phyloP scores from a whole-genome alignment of 1,140 invertebrate genomes.

The Drosophila sturtevanti region DNA sequence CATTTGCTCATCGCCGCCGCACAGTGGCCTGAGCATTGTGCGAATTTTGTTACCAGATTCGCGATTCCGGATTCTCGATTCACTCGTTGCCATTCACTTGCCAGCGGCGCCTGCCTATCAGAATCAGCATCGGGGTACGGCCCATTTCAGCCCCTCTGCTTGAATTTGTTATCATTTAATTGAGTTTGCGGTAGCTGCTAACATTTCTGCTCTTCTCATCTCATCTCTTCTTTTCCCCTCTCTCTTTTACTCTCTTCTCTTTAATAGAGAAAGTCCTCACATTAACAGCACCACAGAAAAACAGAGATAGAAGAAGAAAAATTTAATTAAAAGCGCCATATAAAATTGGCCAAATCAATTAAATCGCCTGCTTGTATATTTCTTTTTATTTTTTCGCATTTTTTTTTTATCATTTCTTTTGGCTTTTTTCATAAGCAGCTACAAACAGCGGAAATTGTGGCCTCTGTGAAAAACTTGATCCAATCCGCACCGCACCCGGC shows the following conservation, averaged over 20 bases:
- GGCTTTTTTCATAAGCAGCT: constrained; percentile 16
- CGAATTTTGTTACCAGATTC: constrained; percentile 42
- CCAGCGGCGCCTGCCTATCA: constrained; percentile 72
- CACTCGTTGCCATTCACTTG: constrained; percentile 51
- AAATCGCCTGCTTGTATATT: constrained; percentile 12
- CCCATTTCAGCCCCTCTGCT: constrained; percentile 29
- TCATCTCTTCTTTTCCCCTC: not conserved
- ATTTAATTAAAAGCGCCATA: constrained; percentile 54
- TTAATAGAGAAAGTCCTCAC: constrained; percentile 55
- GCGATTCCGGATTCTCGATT: constrained; percentile 32
- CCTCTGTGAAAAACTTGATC: constrained; percentile 25
- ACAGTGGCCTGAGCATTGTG: constrained; percentile 57
- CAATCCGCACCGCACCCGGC: constrained; percentile 19
- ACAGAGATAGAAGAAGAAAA: constrained; percentile 30
- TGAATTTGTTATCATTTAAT: constrained; percentile 77
- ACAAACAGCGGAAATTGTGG: constrained; percentile 49
- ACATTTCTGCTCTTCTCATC: not conserved
- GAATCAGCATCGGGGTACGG: constrained; percentile 40
- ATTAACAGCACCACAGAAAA: constrained; percentile 10
- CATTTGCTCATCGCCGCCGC: constrained; percentile 1
- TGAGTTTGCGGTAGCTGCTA: constrained; percentile 66
- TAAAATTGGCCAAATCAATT: constrained; percentile 61
- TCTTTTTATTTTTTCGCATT: not conserved
- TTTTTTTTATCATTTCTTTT: not conserved
- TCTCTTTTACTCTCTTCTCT: not conserved